Conservation (phyloP, 2,113 vertebrate species). For the Daboia siamensis region DNA sequence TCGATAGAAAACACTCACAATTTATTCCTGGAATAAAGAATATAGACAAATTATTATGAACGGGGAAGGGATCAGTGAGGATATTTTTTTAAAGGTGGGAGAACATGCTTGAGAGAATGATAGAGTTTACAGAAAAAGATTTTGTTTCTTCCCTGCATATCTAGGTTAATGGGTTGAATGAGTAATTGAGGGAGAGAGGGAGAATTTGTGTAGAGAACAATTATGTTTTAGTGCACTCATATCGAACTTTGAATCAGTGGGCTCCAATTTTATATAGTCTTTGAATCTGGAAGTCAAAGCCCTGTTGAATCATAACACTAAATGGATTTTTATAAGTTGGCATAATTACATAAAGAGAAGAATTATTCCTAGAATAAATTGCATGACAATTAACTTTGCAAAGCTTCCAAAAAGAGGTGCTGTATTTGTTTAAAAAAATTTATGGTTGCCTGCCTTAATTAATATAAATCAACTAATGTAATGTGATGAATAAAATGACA, state of each 20-base stretch:
- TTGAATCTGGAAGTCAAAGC: neutral
- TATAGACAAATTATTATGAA: neutral
- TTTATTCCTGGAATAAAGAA: neutral
- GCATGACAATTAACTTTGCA: neutral
- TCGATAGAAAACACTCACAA: neutral
- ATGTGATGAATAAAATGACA: neutral
- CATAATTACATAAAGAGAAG: neutral
- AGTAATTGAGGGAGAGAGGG: neutral
- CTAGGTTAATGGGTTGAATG: neutral
- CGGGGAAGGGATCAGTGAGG: neutral
- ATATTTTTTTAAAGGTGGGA: neutral
- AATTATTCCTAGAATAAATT: neutral
- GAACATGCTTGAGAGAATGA: neutral
- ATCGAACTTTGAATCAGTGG: neutral
- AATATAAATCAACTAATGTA: neutral
- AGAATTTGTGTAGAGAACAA: neutral
- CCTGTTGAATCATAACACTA: neutral
- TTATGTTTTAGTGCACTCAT: neutral
- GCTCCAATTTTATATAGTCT: neutral
- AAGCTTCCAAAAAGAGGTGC: neutral
- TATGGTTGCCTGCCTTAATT: neutral
- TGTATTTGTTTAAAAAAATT: neutral
- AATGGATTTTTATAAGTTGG: neutral
- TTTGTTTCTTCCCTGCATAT: neutral
- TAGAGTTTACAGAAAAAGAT: neutral